These are phyloP conservation scores for Tringa solitaria DNA, from an alignment of 2,113 vertebrate species.

Conservation along the genomic window DNA sequence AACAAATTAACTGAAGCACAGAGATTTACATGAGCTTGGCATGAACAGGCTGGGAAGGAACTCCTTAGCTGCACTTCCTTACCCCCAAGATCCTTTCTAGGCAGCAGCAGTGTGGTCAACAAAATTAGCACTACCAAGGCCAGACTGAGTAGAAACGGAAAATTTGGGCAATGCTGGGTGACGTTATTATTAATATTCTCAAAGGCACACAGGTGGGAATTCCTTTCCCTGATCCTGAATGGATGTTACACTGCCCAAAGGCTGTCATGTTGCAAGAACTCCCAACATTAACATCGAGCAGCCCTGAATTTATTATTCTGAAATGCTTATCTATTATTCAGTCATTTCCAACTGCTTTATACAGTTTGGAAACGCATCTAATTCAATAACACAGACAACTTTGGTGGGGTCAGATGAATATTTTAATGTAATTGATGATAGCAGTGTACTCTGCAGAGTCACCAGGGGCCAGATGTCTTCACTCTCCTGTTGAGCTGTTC, in stretches of 20 bases:
- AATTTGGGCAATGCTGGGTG: not conserved
- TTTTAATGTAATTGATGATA: not conserved
- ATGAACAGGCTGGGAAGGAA: not conserved
- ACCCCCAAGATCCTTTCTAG: not conserved
- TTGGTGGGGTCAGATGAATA: not conserved
- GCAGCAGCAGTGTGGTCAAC: not conserved
- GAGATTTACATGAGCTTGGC: not conserved
- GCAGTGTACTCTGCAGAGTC: not conserved
- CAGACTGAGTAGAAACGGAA: not conserved
- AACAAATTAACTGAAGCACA: not conserved
- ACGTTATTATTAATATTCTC: not conserved
- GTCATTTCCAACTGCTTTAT: not conserved
- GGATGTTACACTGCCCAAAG: rapidly evolving
- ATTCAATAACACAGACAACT: not conserved
- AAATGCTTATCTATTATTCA: not conserved
- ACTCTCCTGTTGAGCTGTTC: not conserved
- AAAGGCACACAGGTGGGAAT: not conserved
- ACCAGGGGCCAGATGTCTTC: not conserved
- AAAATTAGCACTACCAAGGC: not conserved
- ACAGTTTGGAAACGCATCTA: not conserved
- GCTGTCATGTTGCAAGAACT: not conserved
- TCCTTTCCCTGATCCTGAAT: not conserved
- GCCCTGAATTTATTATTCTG: not conserved
- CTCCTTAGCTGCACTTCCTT: not conserved
- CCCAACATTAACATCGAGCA: not conserved